phyloP scores from a whole-genome alignment of 2,113 vertebrate genomes.

The Barbus barbus region DNA sequence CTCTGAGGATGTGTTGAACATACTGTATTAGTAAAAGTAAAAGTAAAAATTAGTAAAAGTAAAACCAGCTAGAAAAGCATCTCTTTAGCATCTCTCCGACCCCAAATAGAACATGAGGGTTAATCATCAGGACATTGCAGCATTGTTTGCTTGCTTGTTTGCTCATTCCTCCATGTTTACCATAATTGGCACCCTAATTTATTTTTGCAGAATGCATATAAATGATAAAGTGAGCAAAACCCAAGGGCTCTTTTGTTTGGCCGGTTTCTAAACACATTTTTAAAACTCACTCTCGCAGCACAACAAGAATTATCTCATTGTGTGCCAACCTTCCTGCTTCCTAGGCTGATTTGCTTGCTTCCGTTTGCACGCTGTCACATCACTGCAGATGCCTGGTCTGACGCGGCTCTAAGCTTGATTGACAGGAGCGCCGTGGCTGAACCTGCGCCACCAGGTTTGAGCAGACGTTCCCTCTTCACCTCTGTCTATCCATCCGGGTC shows the following conservation, averaged over 20 bases:
- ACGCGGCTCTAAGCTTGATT: conserved; percentile 36
- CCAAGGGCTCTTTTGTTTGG: conserved; percentile 29
- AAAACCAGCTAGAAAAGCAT: background rate
- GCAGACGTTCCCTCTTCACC: conserved; percentile 6
- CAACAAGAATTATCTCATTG: conserved; percentile 29
- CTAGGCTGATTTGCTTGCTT: conserved; percentile 15
- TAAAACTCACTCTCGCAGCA: conserved; percentile 3
- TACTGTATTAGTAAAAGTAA: background rate
- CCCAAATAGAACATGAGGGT: background rate
- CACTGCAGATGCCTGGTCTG: background rate
- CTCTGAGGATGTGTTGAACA: background rate
- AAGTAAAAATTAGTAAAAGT: too few species aligned
- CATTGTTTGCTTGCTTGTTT: conserved; percentile 18
- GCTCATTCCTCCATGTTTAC: conserved; percentile 17
- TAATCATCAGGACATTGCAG: conserved; percentile 10
- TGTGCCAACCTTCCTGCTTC: conserved; percentile 16
- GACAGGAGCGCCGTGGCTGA: conserved; percentile 13
- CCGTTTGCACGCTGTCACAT: background rate
- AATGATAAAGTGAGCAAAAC: conserved; percentile 47
- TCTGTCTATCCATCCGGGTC: background rate
- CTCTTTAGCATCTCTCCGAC: background rate
- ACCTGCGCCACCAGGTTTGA: conserved; percentile 6
- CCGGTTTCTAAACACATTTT: background rate
- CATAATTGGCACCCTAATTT: conserved; percentile 42
- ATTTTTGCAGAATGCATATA: conserved; percentile 38